Evolutionary conservation across 2,888 invertebrate species (phyloP).

Genomic region (Lasiommata megera): DNA sequence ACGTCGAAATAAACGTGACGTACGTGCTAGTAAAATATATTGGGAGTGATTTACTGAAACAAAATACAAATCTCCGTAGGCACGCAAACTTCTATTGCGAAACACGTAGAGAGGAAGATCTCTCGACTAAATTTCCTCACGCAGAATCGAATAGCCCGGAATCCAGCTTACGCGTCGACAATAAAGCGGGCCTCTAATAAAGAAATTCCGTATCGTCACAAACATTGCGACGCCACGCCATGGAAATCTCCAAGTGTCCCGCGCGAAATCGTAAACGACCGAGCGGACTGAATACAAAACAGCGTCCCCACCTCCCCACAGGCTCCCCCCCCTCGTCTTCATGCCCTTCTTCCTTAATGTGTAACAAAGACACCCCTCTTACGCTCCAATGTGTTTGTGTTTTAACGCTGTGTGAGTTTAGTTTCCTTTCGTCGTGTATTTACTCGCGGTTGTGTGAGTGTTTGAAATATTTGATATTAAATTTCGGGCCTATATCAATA

Average conservation of each 20-base stretch:
- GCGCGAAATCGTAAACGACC: conserved; percentile 77
- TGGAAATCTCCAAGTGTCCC: conserved; percentile 75
- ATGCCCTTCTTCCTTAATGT: conserved; percentile 78
- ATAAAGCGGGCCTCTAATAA: conserved; percentile 57
- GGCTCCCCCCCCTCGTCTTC: conserved; percentile 54
- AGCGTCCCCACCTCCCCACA: conserved; percentile 45
- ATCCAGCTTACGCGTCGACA: conserved; percentile 31
- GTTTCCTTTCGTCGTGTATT: conserved; percentile 41
- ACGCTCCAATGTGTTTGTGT: conserved; percentile 68
- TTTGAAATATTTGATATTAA: conserved; percentile 78
- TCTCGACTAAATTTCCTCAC: conserved; percentile 33
- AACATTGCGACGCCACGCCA: conserved; percentile 52
- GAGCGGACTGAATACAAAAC: conserved; percentile 76
- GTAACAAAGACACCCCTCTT: conserved; percentile 81
- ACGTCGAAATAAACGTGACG: too few species aligned
- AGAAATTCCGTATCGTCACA: conserved; percentile 68
- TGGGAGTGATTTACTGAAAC: too few species aligned
- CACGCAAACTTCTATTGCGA: not conserved
- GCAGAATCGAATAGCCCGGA: conserved; percentile 35
- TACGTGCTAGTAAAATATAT: too few species aligned
- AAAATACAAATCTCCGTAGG: not conserved
- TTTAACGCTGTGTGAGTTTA: conserved; percentile 58
- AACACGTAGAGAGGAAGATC: conserved; percentile 6
- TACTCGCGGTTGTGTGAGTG: conserved; percentile 39
- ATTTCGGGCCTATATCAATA: conserved; percentile 73